These are phyloP conservation scores for Saturnia japonica DNA, from an alignment of 2,888 invertebrate species.

Conservation along the genomic window DNA sequence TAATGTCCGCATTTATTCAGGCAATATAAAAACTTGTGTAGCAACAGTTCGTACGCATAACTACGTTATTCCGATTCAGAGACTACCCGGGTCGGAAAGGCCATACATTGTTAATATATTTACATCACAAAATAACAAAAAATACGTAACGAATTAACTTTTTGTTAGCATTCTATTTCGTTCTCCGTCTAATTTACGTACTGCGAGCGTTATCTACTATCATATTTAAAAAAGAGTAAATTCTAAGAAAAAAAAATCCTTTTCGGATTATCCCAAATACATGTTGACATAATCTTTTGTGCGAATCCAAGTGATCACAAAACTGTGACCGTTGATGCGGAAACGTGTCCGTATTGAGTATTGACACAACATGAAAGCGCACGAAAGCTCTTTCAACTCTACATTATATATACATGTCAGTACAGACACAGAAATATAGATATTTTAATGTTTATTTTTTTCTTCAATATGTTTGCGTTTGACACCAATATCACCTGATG, in stretches of 20 bases:
- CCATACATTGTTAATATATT: no score
- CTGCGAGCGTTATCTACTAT: no score
- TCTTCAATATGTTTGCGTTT: not conserved
- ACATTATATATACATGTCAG: not conserved
- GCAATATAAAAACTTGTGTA: no score
- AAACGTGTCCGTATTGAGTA: conserved; percentile 22
- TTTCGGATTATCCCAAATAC: not conserved
- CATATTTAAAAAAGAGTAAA: no score
- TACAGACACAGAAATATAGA: not conserved
- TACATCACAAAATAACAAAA: no score
- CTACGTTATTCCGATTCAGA: no score
- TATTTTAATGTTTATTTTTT: not conserved
- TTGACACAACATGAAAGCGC: conserved; percentile 9
- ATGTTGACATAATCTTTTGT: not conserved
- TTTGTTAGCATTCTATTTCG: no score
- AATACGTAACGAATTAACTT: no score
- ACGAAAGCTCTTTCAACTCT: conserved; percentile 9
- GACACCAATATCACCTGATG: not conserved
- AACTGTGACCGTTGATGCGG: conserved; percentile 21
- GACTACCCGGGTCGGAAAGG: no score
- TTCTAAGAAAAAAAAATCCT: not conserved
- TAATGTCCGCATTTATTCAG: no score
- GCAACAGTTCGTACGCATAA: no score
- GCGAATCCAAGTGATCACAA: not conserved
- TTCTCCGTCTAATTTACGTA: no score